Evolutionary conservation across 2,888 invertebrate species (phyloP), one percentile per base, ranked within the genome.

Genomic region (Drosophila nigritarsus): DNA sequence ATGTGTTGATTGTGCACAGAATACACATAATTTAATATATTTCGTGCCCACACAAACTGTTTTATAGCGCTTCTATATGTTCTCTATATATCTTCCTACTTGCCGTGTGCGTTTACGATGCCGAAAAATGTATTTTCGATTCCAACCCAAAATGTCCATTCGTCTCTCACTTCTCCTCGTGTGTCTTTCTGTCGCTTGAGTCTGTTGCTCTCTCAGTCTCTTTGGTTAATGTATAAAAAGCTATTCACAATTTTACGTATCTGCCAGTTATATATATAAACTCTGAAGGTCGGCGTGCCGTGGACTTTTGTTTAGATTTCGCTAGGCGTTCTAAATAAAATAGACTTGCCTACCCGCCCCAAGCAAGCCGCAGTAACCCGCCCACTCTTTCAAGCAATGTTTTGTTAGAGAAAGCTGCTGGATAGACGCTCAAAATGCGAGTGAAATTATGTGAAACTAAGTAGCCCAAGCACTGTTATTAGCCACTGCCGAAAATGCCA

Each of bases 291-390:
- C 87, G 83, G 64, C 78, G 69, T 70, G 84, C 82, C 73, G 70
- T 85, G 55, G 80, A 88, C 74, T 70, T 88, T 90, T 90, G 87
- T 90, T 90, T 90, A 88, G 89, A 80, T 86, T 88, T 78, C 72
- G 83, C 70, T 74, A 75, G 75, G 70, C 85, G 73, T 82, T 87
- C 88, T 82, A 76, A 87, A 83, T 87, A 76, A 84, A 78, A 84
- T 74, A 68, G 63, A 65, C 61, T 13, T 18, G 13, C 18, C 58
- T 2, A n/a, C 24, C 24, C 53, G 13, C 30, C 34, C 49, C 18
- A 18, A 34, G 24, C 45, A 29, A 34, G n/a, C 27, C 59, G 29
- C 42, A 51, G 11, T 29, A 20, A 40, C 32, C 60, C 36, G 27
- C 60, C 56, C 40, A 38, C 56, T 40, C 56, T 30, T 63, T 27